Conservation (phyloP, 1,140 invertebrate genomes). For the Goniozus legneri region DNA sequence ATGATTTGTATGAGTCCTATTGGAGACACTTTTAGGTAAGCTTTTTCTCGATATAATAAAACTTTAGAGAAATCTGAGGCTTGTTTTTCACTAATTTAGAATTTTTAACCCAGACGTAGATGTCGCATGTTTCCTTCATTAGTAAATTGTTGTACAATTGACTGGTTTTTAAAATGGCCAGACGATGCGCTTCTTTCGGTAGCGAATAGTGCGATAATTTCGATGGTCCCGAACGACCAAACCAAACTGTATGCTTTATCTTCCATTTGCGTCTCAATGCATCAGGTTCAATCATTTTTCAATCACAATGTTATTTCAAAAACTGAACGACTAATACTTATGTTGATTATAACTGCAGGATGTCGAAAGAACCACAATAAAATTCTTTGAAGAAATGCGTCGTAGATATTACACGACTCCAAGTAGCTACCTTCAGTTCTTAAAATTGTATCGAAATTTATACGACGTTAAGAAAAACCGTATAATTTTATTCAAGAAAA, state of each 20-base stretch:
- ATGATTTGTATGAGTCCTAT: conserved; percentile 88
- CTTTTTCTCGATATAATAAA: background rate
- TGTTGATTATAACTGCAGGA: no score
- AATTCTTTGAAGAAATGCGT: conserved; percentile 77
- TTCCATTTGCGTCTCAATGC: conserved; percentile 71
- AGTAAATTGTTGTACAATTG: conserved; percentile 91
- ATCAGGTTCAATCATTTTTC: conserved; percentile 58
- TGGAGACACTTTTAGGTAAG: conserved; percentile 74
- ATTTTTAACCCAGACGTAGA: conserved; percentile 54
- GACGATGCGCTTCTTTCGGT: conserved; percentile 82
- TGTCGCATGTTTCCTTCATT: conserved; percentile 87
- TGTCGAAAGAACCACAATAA: conserved; percentile 70
- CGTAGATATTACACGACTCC: conserved; percentile 85
- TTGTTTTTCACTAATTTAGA: background rate
- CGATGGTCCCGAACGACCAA: conserved; percentile 45
- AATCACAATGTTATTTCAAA: no score
- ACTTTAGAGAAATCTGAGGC: background rate
- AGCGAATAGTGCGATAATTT: conserved; percentile 59
- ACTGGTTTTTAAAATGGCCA: conserved; percentile 91
- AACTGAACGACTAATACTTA: conserved; percentile 21
- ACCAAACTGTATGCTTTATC: conserved; percentile 58
- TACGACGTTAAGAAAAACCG: conserved; percentile 57
- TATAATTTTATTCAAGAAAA: conserved; percentile 65
- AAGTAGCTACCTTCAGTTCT: conserved; percentile 81
- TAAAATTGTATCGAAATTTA: conserved; percentile 76